A percentile compares a stretch with the other conserved stretches of the same genome.
These are phyloP conservation scores for Dipodomys ordii DNA, from an alignment of 2,113 vertebrate genomes.

Conservation along the genomic window DNA sequence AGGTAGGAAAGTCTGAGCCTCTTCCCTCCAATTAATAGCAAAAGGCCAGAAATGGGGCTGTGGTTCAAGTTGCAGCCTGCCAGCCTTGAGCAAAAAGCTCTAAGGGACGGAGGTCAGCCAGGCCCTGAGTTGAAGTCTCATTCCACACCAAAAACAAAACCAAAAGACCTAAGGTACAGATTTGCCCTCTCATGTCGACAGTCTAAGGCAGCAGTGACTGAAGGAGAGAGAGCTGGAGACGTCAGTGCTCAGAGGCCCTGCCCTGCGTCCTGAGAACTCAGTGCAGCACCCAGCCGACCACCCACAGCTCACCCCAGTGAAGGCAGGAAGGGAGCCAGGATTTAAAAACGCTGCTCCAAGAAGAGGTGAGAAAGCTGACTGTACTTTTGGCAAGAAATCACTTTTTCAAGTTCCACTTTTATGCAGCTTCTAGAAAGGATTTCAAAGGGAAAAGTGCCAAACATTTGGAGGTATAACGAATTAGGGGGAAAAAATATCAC, in stretches of 20 bases:
- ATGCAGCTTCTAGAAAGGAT: not conserved
- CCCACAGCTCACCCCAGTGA: not conserved
- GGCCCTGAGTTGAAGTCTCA: too few species aligned
- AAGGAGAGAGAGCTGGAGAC: not conserved
- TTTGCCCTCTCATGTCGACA: not conserved
- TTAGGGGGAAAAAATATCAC: not conserved
- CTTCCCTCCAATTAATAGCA: too few species aligned
- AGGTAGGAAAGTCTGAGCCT: too few species aligned
- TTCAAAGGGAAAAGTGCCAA: slow-evolving; percentile 36
- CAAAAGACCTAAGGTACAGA: too few species aligned
- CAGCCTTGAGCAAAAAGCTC: too few species aligned
- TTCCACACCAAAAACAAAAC: too few species aligned
- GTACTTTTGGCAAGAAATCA: slow-evolving; percentile 60
- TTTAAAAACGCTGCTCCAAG: not conserved
- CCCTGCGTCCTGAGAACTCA: not conserved
- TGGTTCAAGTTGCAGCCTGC: too few species aligned
- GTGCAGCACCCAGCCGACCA: not conserved
- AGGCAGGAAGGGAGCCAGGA: not conserved
- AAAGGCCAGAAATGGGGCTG: too few species aligned
- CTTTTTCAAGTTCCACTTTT: slow-evolving; percentile 38
- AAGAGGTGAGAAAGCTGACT: slow-evolving; percentile 61
- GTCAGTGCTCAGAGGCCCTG: too few species aligned
- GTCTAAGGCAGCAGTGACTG: not conserved
- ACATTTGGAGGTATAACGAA: slow-evolving; percentile 9
- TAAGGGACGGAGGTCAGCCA: too few species aligned